Base-by-base conservation (phyloP, 2,888 invertebrate species). In the Phengaris arion region DNA sequence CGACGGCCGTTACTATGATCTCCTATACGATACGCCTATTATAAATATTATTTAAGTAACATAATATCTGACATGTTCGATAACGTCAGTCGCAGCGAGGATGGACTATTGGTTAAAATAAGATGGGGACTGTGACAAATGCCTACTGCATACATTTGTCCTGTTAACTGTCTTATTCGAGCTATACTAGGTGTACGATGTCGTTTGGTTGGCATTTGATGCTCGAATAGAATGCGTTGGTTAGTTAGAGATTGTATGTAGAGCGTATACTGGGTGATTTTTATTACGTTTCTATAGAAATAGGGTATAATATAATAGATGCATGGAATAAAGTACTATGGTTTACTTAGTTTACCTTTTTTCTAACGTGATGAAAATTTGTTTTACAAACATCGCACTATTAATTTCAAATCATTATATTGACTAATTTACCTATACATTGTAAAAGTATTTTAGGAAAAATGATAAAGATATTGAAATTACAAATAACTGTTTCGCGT, bases 151-250 rank as follows among this genome's bases (percentile, higher is more conserved):
- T 22, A 8, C n/a, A 13, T 48, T 48, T 35, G 35, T 35, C 4
- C 35, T 35, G 35, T 35, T 35, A 35, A 35, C 35, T 35, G 4
- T 48, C 48, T 48, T 48, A 48, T 46, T 6, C 48, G 55, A 57
- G 15, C 35, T 45, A 15, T 55, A 15, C 51, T 52, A 54, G 12
- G 35, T 52, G 59, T 57, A 59, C 35, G 35, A 46, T 68, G 74
- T 59, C n/a, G 74, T 52, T 57, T n/a, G 68, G 48, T 74, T 52
- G 74, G 74, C 75, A 64, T 75, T 59, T 51, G 68, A 75, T n/a
- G 75, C 75, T 77, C 77, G 77, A 77, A 77, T 79, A 77, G 64
- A 68, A 68, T 74, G 69, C 48, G 22, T 68, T 70, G 54, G 73
- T 70, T 35, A 35, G 35, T 35, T 75, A 73, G 55, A 74, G 74